Conservation (phyloP, 2,888 invertebrate species). For the Fissipunctia ypsillon region DNA sequence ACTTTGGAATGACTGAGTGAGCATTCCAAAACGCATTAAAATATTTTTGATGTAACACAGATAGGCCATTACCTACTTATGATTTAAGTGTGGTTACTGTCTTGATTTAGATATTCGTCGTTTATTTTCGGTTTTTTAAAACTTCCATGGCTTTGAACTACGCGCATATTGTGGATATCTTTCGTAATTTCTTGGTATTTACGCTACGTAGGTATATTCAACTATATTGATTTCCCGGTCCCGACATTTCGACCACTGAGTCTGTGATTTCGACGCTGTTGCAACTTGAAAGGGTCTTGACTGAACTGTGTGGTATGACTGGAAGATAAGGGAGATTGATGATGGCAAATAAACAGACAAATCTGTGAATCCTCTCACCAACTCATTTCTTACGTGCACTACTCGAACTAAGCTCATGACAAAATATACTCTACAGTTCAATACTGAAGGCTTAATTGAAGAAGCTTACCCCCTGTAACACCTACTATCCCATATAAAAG, state of each 20-base stretch:
- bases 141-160: no score
- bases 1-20: no score
- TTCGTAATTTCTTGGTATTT: neutral
- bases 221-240: neutral
- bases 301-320: neutral
- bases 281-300: neutral
- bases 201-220: no score
- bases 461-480: neutral
- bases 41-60: no score
- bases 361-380: neutral
- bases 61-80: no score
- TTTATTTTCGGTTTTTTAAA: no score
- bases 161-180: no score
- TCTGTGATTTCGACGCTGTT: neutral
- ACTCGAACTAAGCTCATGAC: neutral
- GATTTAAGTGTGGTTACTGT: no score
- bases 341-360: neutral
- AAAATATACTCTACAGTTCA: neutral
- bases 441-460: neutral
- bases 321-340: neutral
- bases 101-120: no score
- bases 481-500: neutral
- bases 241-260: neutral
- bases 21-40: no score
- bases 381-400: neutral